These are phyloP conservation scores for Myotis daubentonii DNA, from an alignment of 2,797 vertebrate species.

Conservation along the genomic window DNA sequence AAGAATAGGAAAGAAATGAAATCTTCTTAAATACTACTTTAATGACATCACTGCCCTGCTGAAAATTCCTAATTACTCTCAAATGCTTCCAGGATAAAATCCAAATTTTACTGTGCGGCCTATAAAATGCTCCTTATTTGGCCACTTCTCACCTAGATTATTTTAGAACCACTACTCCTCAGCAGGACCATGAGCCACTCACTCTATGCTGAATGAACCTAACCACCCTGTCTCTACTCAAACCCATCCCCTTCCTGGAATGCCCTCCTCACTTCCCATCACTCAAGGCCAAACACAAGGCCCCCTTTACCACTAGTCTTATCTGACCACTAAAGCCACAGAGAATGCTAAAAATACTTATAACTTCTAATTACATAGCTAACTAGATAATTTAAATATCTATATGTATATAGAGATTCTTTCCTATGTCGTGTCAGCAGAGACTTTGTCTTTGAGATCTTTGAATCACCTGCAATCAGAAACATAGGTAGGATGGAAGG, in stretches of 20 bases:
- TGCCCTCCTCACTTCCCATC: neutral
- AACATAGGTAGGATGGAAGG: neutral
- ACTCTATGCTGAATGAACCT: neutral
- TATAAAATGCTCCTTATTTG: constrained; percentile 37
- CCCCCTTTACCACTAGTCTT: neutral
- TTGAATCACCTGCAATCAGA: neutral
- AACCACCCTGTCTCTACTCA: neutral
- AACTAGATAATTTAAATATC: neutral
- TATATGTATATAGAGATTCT: neutral
- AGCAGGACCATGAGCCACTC: neutral
- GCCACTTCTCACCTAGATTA: neutral
- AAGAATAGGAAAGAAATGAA: constrained; percentile 20
- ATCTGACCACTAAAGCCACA: neutral
- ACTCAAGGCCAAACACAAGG: neutral
- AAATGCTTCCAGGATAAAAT: constrained; percentile 37
- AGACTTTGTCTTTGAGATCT: constrained; percentile 20
- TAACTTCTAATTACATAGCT: neutral
- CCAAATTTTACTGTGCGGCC: neutral
- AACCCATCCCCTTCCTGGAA: neutral
- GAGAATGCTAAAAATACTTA: neutral
- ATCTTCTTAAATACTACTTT: constrained; percentile 36
- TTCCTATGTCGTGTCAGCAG: neutral
- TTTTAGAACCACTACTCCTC: neutral
- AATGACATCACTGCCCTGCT: constrained; percentile 2
- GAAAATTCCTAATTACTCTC: neutral